Base-by-base conservation (phyloP, 2,888 invertebrate genomes). In the Archips crataeganus region DNA sequence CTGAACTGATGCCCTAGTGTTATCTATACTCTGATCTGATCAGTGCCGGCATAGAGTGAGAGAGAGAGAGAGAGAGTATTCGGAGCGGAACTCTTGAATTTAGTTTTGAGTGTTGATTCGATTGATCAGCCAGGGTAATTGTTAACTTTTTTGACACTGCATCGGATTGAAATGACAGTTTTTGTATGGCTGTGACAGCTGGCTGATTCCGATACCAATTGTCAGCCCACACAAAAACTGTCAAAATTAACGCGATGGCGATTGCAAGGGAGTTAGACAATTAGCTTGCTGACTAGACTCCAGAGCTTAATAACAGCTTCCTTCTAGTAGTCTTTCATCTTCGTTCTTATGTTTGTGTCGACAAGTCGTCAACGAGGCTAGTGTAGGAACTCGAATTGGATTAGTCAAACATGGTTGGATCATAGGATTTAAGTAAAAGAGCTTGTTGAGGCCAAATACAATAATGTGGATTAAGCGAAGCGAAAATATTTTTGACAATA, bases 401-500 rank as follows among this genome's bases (percentile, higher is more conserved):
- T 23, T 1, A 23, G 23, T 23, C 23, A 1, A 23, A 32, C 51
- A 15, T 32, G 23, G 57, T 32, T 32, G 32, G 4, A 3, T 57
- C 32, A 1, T 64, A 47, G 36, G 9, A 15, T 34, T 70, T 57
- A 63, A 45, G 51, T 32, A 36, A 13, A 62, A 15, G 54, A 59
- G 59, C 49, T 65, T 71, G 32, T 47, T 64, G 8, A 64, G 62
- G 71, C 49, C 65, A 49, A 71, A 71, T 65, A 71, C 54, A 62
- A 70, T 62, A 70, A 54, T 39, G 49, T 70, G 54, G 39, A 23
- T 23, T 64, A 47, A 70, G 57, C 42, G 42, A 66, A 65, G 13
- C 32, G 23, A 62, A 67, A n/a, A 63, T 71, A 71, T 51, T 66
- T 71, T 71, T 4, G 71, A 71, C 23, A 42, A 71, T 65, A 67